phyloP scores from a whole-genome alignment of 2,113 vertebrate species.

The Rhipidura dahli region DNA sequence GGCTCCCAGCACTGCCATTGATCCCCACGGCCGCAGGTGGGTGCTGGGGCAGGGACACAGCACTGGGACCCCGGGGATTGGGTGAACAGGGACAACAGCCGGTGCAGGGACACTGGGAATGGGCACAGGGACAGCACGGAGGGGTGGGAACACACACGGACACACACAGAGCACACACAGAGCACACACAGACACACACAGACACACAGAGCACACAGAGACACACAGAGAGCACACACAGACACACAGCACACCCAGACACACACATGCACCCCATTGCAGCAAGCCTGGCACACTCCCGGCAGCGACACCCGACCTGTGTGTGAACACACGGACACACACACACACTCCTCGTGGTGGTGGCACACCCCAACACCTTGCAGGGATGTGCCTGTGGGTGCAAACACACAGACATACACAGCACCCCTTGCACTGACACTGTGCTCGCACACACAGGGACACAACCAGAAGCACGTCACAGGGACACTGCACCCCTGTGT shows the following conservation, averaged over 20 bases:
- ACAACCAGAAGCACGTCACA: background rate
- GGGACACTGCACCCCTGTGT: fast-evolving
- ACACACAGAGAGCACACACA: background rate
- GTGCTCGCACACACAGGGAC: fast-evolving
- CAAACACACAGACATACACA: too few relatives aligned
- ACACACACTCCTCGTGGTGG: background rate
- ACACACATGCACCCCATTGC: background rate
- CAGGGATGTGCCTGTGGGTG: background rate
- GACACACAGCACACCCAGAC: background rate
- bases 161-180: too few relatives aligned
- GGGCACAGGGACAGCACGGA: fast-evolving
- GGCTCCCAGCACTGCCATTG: background rate
- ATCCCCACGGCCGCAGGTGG: fast-evolving
- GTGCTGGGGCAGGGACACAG: background rate
- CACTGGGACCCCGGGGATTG: background rate
- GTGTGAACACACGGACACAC: background rate
- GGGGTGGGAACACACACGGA: background rate
- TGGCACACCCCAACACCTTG: background rate
- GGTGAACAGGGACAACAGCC: fast-evolving
- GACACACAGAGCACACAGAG: fast-evolving
- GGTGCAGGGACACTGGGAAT: background rate
- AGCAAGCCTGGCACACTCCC: background rate
- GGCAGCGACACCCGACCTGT: background rate
- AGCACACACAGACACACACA: background rate
- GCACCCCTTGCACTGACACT: background rate